Base-by-base conservation (phyloP, 2,888 invertebrate species). In the Euproctis similis region DNA sequence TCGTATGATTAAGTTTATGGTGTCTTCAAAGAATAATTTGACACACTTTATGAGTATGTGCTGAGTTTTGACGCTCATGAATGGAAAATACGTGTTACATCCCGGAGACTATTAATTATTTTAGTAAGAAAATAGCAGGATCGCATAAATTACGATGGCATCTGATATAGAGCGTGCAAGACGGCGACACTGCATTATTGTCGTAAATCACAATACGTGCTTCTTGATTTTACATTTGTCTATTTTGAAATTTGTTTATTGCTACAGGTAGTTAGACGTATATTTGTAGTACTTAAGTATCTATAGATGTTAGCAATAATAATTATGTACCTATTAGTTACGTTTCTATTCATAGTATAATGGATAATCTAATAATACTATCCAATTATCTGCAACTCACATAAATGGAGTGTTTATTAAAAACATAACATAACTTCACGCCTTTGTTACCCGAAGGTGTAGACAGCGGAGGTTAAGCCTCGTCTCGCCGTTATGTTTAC, bases 11-110 rank as follows among this genome's bases (percentile, higher is more conserved):
- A 69, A 67, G 67, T 71, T 66, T 12, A 67, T 78, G 78, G 78
- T 59, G 38, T 60, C 66, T 68, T 80, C 77, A 78, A 81, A 80
- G 70, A 67, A 66, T 72, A 77, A 78, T 80, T 76, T 74, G 77
- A 75, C 76, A 75, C 75, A 77, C 58, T 80, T 78, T 78, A 78
- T 72, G 58, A 65, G 59, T 61, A 57, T 63, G 66, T 67, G 56
- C 52, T 45, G 46, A 47, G 52, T 66, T 68, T 55, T 69, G 72
- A 74, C 62, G 60, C 55, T 41, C 44, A 54, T 45, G 46, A 58
- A 57, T 50, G 59, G 59, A 59, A 54, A 55, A 54, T 55, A 55
- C 47, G 56, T 52, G 53, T 50, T 35, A 42, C 40, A 56, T 63
- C 47, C 30, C 39, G 38, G 42, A 34, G 44, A 38, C 46, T 38